These are phyloP conservation scores for Lampris incognitus DNA, from an alignment of 2,113 vertebrate genomes.

Conservation along the genomic window DNA sequence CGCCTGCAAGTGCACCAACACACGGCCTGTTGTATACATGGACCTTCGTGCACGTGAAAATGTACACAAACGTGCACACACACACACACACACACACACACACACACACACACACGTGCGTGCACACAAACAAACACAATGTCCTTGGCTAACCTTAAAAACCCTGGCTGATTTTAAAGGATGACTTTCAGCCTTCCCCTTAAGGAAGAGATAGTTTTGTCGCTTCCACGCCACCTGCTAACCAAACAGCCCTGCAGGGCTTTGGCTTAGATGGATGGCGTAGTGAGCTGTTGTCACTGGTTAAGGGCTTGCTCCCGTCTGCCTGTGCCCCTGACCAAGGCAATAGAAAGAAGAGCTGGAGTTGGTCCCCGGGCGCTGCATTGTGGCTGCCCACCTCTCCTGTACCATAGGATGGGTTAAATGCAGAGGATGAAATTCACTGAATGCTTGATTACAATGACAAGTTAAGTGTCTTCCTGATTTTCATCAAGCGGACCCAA, in stretches of 20 bases:
- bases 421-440: too few relatives aligned
- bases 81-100: not conserved
- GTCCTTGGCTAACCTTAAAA: not conserved
- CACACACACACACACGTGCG: not conserved
- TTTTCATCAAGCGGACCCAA: not conserved
- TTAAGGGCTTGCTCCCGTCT: not conserved
- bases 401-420: too few relatives aligned
- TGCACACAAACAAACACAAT: not conserved
- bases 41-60: not conserved
- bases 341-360: too few relatives aligned
- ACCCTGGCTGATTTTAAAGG: conserved; percentile 9
- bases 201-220: conserved; percentile 15
- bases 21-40: not conserved
- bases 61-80: not conserved
- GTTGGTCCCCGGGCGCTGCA: too few relatives aligned
- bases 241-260: not conserved
- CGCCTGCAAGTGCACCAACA: not conserved
- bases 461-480: not conserved
- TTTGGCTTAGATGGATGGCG: conserved; percentile 20
- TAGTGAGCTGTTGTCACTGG: conserved; percentile 6
- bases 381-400: too few relatives aligned
- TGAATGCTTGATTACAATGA: too few relatives aligned
- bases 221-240: conserved; percentile 25
- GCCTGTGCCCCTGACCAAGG: too few relatives aligned
- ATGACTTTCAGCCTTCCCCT: conserved; percentile 16